Evolutionary conservation across 2,113 vertebrate genomes (phyloP), one percentile per base, ranked within the genome.

Genomic region (Motacilla tschutschensis): DNA sequence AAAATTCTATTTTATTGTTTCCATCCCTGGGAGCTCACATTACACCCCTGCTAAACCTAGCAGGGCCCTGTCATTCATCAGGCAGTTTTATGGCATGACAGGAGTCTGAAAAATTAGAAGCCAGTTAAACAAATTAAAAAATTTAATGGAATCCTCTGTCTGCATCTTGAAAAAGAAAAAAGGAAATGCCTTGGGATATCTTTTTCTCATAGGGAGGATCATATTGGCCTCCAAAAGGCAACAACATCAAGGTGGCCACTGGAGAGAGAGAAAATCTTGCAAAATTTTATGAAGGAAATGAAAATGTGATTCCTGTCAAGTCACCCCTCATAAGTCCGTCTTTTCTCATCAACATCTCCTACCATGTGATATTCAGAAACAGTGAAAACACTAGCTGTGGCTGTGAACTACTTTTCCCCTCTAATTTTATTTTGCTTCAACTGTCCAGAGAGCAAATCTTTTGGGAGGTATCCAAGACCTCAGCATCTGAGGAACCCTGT

Each of bases 1-100:
- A 95, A 96, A 92, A 93, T 85, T 79, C 40, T 85, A 33, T 36
- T 94, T 95, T 93, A 95, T 95, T 94, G 78, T 93, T 96, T 93
- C 92, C 94, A 93, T 79, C 40, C 65, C 72, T 83, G 65, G 41
- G 38, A 91, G 87, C 63, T 95, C 94, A 48, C 64, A 41, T 94
- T 89, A 86, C 76, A 64, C 51, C 43, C 36, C 55, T 47, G 48
- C 44, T 51, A 64, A 82, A 82, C 47, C 92, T 86, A 82, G 70
- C 83, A 85, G 40, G 71, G 51, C 9, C 70, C 80, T 89, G 77
- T 85, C 85, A 91, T 91, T 83, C 88, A 75, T 91, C 76, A 89
- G 71, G 48, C 31, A 65, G 43, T 71, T 88, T 89, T 70, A 87
- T 10, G 40, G 64, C 46, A 87, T 55, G 77, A 74, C 63, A 47